A percentile compares a stretch with the other conserved stretches of the same genome.
phyloP scores from a whole-genome alignment of 2,888 invertebrate genomes.

The Drosophila macrospina region DNA sequence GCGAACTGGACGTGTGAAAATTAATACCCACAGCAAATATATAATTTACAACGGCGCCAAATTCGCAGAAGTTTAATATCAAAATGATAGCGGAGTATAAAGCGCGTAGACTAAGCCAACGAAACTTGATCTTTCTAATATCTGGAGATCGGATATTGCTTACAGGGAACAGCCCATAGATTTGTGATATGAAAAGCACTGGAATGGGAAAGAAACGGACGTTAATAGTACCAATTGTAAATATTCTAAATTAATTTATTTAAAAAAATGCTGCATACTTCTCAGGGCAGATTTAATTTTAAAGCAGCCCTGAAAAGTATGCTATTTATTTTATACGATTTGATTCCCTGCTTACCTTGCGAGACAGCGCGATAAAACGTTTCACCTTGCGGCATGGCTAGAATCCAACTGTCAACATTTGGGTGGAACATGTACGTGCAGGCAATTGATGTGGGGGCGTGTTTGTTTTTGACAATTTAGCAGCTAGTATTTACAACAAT shows the following conservation, averaged over 20 bases:
- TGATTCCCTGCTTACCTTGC: slow-evolving; percentile 59
- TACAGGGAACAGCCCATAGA: slow-evolving; percentile 82
- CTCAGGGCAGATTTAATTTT: no score
- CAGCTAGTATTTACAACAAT: slow-evolving; percentile 41
- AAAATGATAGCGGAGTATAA: slow-evolving; percentile 69
- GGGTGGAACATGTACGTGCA: slow-evolving; percentile 13
- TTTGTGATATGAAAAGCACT: slow-evolving; percentile 81
- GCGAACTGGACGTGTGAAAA: slow-evolving; percentile 76
- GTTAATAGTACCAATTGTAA: background rate
- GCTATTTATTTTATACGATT: background rate
- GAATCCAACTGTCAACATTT: slow-evolving; percentile 38
- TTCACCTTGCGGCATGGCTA: slow-evolving; percentile 74
- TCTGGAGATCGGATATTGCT: slow-evolving; percentile 68
- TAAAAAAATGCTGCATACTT: background rate
- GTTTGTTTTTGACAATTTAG: slow-evolving; percentile 39
- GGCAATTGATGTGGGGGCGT: slow-evolving; percentile 50
- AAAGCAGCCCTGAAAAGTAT: background rate
- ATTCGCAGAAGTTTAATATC: slow-evolving; percentile 75
- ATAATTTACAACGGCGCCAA: slow-evolving; percentile 67
- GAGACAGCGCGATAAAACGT: slow-evolving; percentile 78
- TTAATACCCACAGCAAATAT: slow-evolving; percentile 67
- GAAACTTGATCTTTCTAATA: slow-evolving; percentile 67
- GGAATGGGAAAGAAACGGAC: background rate
- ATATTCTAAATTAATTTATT: background rate
- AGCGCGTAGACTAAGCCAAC: slow-evolving; percentile 78